Conservation (phyloP, 2,888 invertebrate genomes). For the Philaethria dido region DNA sequence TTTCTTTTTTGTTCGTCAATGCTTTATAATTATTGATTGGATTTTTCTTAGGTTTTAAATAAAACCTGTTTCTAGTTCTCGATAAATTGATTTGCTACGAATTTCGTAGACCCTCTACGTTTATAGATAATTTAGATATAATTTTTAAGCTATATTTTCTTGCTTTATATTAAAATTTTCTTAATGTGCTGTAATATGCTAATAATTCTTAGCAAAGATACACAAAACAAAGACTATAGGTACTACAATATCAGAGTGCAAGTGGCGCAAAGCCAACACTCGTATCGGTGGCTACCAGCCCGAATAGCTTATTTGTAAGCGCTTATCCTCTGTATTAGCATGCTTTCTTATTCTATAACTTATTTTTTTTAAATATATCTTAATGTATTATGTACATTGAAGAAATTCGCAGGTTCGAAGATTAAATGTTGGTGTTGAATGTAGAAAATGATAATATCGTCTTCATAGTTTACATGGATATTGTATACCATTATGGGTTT, state of each 20-base stretch:
- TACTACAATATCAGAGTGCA: slow-evolving; percentile 29
- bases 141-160: no score
- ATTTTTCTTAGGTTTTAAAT: not conserved
- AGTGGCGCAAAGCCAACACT: slow-evolving; percentile 49
- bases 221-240: slow-evolving; percentile 13
- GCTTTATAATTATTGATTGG: not conserved
- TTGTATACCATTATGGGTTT: no score
- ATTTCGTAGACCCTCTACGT: not conserved
- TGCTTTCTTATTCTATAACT: slow-evolving; percentile 23
- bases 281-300: slow-evolving; percentile 50
- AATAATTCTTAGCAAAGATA: slow-evolving; percentile 18
- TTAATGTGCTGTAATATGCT: slow-evolving; percentile 3
- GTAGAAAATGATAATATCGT: no score
- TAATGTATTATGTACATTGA: not conserved
- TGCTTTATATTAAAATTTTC: not conserved
- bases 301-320: slow-evolving; percentile 50
- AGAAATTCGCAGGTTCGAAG: not conserved
- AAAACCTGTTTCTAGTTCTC: no score
- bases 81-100: not conserved
- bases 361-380: not conserved
- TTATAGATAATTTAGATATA: no score
- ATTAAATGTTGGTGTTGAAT: not conserved
- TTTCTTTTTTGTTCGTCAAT: no score
- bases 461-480: no score
- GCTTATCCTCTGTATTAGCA: slow-evolving; percentile 44